Evolutionary conservation across 1,140 invertebrate genomes (phyloP), one percentile per base, ranked within the genome.

Genomic region (Drosophila mojavensis): DNA sequence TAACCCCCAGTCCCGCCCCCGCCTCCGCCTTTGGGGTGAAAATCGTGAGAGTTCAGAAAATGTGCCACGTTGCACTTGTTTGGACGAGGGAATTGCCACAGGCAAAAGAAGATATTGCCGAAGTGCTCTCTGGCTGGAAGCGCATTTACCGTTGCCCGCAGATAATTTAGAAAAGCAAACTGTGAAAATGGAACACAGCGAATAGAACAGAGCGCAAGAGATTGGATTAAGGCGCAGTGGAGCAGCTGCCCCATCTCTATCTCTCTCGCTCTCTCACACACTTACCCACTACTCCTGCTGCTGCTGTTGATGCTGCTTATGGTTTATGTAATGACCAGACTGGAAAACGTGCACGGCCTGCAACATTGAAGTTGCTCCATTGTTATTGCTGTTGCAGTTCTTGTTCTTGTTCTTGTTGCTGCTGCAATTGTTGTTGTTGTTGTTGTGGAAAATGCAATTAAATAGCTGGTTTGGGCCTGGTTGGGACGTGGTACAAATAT

Each of bases 31-130:
- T 39, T 68, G 79, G 84, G 84, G 79, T 88, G 84, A 89, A 88
- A 88, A 88, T 88, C 83, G 83, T 88, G 83, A 89, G 84, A 79
- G 62, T 60, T 61, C 76, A 75, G 59, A 88, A 86, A 86, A 83
- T 88, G 83, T 88, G 83, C 83, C 84, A 88, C 84, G 83, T 83
- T 88, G 84, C 83, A 88, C 83, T 88, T 88, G 83, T 79, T 86
- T 45, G 64, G 60, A 54, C 20, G 54, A 71, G 67, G 67, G 72
- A 70, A 63, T 64, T 59, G 58, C 58, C 45, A 60, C 30, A 33
- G 62, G 58, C 56, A 58, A 54, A 54, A 69, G 71, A 54, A 62
- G 62, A 58, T 66, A 66, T 66, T 72, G 69, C 69, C 59, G 56
- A 70, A 63, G 72, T 70, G 67, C 59, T 58, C 30, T 47, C 15